Evolutionary conservation across 2,113 vertebrate genomes (phyloP).

Genomic region (Telmatochromis sp.): DNA sequence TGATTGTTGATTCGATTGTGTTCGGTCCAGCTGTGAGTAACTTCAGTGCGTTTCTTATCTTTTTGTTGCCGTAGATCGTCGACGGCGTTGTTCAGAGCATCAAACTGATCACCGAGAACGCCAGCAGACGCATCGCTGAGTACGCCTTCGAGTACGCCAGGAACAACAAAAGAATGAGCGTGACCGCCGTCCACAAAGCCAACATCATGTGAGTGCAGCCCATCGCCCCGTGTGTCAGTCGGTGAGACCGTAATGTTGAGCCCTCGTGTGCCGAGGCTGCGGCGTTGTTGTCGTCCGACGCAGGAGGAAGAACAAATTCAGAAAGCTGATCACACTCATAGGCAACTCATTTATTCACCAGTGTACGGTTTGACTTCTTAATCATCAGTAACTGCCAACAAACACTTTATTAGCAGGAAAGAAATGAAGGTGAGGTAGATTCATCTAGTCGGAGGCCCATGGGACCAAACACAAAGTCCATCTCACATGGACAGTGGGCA

Average conservation of each 20-base stretch:
- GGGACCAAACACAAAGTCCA: not conserved
- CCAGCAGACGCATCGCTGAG: slow-evolving; percentile 88
- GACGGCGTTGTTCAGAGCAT: slow-evolving; percentile 96
- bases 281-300: fast-evolving
- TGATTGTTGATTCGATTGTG: not conserved
- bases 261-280: fast-evolving
- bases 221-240: not conserved
- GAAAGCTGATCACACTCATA: fast-evolving
- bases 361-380: not conserved
- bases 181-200: slow-evolving; percentile 93
- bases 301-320: not conserved
- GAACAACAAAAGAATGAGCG: slow-evolving; percentile 84
- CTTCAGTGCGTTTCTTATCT: not conserved
- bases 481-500: not conserved
- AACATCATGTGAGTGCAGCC: slow-evolving; percentile 84
- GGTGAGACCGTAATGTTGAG: fast-evolving
- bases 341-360: not conserved
- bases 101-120: slow-evolving; percentile 90
- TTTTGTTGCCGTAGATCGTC: slow-evolving; percentile 76
- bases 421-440: not conserved
- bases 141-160: slow-evolving; percentile 94
- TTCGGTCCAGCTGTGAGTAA: not conserved
- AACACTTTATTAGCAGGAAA: not conserved
- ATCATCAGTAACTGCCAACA: not conserved
- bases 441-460: fast-evolving